These are phyloP conservation scores for Hemicrepidius hirtus DNA, from an alignment of 2,888 invertebrate genomes.

Conservation along the genomic window DNA sequence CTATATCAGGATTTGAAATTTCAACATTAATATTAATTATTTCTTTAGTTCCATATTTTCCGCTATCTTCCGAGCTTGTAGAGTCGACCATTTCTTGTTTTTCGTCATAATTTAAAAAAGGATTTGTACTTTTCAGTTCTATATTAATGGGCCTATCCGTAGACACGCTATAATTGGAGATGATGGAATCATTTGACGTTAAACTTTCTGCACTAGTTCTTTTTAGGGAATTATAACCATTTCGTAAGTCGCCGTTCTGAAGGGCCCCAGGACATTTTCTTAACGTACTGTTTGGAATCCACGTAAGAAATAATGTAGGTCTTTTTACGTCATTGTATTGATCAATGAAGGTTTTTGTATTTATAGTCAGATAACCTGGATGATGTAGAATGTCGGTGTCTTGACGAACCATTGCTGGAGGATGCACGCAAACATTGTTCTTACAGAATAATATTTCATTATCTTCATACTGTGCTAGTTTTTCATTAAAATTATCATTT, in stretches of 20 bases:
- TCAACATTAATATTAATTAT: slow-evolving; percentile 71
- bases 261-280: slow-evolving; percentile 86
- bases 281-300: slow-evolving; percentile 95
- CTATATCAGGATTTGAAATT: slow-evolving; percentile 83
- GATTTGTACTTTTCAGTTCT: slow-evolving; percentile 71
- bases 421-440: slow-evolving; percentile 98
- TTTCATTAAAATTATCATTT: slow-evolving; percentile 72
- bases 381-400: slow-evolving; percentile 91
- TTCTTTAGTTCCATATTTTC: slow-evolving; percentile 63
- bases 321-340: slow-evolving; percentile 85
- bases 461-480: slow-evolving; percentile 82
- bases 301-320: slow-evolving; percentile 91
- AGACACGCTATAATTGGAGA: slow-evolving; percentile 64
- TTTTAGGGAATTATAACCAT: slow-evolving; percentile 67
- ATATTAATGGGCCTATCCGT: slow-evolving; percentile 70
- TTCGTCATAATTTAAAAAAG: slow-evolving; percentile 70
- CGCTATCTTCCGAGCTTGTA: slow-evolving; percentile 68
- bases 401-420: slow-evolving; percentile 88
- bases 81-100: slow-evolving; percentile 66
- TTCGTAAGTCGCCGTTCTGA: slow-evolving; percentile 66
- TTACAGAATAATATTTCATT: slow-evolving; percentile 93
- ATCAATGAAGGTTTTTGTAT: slow-evolving; percentile 86
- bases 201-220: slow-evolving; percentile 69
- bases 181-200: slow-evolving; percentile 66
- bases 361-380: slow-evolving; percentile 93